Evolutionary conservation across 2,113 vertebrate species (phyloP), one percentile per base, ranked within the genome.

Genomic region (Rhea pennata): DNA sequence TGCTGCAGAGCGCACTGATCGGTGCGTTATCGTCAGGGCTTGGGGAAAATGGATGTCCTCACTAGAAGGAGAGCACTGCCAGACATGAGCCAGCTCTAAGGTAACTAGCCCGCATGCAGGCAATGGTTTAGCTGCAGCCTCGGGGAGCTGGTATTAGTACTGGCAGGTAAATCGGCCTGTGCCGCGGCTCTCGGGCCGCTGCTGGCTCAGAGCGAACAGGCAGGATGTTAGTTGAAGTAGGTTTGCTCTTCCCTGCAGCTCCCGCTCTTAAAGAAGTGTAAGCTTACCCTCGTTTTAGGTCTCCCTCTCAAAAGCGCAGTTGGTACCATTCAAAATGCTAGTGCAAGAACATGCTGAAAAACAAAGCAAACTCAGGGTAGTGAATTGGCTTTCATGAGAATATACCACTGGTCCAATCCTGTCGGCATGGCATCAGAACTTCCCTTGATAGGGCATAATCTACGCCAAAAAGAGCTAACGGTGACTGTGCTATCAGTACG

Each of bases 111-210:
- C 59, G 8, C 58, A 42, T 19, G 8, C 0, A 1, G 59, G 50
- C 33, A 5, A 26, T 0, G 33, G 65, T 13, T 59, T 2, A 2
- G n/a, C 3, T 8, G 2, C 39, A 21, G 82, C 62, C 56, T 10
- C 10, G 0, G 11, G 33, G 21, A 61, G 48, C 44, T 14, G 50
- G 40, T 22, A 23, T 2, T 12, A 50, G 72, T 50, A 0, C 59
- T 11, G 10, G 2, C 1, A 1, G 48, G n/a, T 58, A 70, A 36
- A 0, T 61, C 19, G 2, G 75, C n/a, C 53, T 4, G 2, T 12
- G 21, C 72, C 42, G 58, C 1, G 33, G 65, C 27, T 0, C 76
- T 87, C 64, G 5, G 58, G 79, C 8, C 13, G 0, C 74, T 56
- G 46, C 51, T 1, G 3, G 31, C 70, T 82, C 71, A 4, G 64